A percentile compares a stretch with the other conserved stretches of the same genome.
phyloP scores from a whole-genome alignment of 1,140 invertebrate genomes.

The Campoletis sonorensis region DNA sequence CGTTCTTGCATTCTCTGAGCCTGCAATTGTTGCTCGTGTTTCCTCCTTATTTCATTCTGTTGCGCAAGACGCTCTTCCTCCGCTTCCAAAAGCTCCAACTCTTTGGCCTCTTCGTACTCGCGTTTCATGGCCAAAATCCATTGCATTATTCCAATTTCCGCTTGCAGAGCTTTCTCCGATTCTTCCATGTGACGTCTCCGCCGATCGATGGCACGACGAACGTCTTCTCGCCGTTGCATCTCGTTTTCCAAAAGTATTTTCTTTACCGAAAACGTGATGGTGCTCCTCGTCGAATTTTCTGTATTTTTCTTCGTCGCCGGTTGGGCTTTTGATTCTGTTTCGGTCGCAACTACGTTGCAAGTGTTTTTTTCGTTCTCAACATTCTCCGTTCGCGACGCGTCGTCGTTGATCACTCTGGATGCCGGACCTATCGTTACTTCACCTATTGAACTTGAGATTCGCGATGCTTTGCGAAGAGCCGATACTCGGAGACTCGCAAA shows the following conservation, averaged over 20 bases:
- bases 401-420: constrained; percentile 46
- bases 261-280: constrained; percentile 67
- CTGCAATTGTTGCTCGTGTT: constrained; percentile 71
- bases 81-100: constrained; percentile 38
- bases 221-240: constrained; percentile 66
- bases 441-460: constrained; percentile 63
- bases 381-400: constrained; percentile 51
- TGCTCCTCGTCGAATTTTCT: constrained; percentile 52
- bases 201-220: constrained; percentile 64
- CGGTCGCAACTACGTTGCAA: constrained; percentile 48
- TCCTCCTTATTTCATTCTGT: constrained; percentile 67
- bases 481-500: constrained; percentile 72
- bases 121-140: constrained; percentile 66
- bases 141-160: constrained; percentile 64
- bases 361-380: constrained; percentile 60
- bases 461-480: constrained; percentile 68
- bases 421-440: constrained; percentile 68
- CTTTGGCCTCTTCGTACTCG: constrained; percentile 63
- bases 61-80: constrained; percentile 60
- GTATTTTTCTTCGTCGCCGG: constrained; percentile 54
- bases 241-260: constrained; percentile 71
- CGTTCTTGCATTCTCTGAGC: constrained; percentile 67
- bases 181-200: constrained; percentile 70
- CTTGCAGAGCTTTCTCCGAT: constrained; percentile 64
- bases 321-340: constrained; percentile 45